Base-by-base conservation (phyloP, 2,888 invertebrate species). In the Chaetogeoica ovagalla region DNA sequence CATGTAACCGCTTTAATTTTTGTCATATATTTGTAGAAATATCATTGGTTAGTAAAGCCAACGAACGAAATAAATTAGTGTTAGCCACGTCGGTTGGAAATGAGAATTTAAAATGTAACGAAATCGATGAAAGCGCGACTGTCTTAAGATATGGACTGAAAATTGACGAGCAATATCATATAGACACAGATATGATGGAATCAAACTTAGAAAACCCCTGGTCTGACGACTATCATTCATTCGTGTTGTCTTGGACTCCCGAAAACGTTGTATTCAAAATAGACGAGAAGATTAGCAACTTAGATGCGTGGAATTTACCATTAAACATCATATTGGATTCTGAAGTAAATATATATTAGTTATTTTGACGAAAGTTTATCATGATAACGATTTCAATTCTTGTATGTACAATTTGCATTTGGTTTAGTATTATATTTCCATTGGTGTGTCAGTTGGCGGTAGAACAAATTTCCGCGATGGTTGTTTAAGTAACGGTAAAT, bases 381-480 rank as follows among this genome's bases (percentile, higher is more conserved):
- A 11, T 15, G 48, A 15, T 11, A 15, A 48, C 13, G 48, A 13
- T 13, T 48, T 48, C 13, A 48, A 48, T 11, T 48, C 13, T 15
- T 15, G 48, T 48, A 30, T 30, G 30, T 30, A 30, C 30, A 30
- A 30, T 30, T 2, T 30, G 30, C 30, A 3, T 48, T 48, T 48
- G 48, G 48, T 48, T 55, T 81, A 84, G 84, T 84, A 85, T 81
- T 84, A 84, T 75, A 43, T 85, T 21, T 83, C 83, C n/a, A 70
- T 85, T 11, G 85, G 85, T 13, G 81, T 85, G 23, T 84, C 84
- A 13, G 85, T 84, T n/a, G 85, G 85, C 15, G 85, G 85, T n/a
- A 82, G 84, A 52, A 82, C 81, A 23, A 83, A 84, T 60, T 85
- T 85, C 75, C 84, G 84, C 23, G 84, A 85, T 81, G 83, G 82